phyloP scores from a whole-genome alignment of 1,140 invertebrate genomes.

The Papilio aristodemus region DNA sequence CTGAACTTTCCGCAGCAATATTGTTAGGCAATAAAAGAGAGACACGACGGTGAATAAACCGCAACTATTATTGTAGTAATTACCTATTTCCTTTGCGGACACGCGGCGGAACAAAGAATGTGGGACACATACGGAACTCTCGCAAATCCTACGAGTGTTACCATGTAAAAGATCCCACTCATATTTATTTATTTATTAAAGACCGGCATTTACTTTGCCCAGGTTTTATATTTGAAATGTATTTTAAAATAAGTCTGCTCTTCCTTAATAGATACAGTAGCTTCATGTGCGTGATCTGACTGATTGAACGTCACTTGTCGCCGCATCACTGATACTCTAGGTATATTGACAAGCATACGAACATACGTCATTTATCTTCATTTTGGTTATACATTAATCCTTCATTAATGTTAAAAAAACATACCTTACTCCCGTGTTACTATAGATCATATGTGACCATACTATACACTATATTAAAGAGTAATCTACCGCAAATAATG shows the following conservation, averaged over 20 bases:
- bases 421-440: too few species aligned
- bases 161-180: neutral
- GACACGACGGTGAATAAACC: neutral
- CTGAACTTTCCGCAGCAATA: neutral
- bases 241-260: neutral
- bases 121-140: neutral
- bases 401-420: too few species aligned
- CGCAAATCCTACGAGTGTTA: neutral
- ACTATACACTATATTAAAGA: too few species aligned
- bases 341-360: too few species aligned
- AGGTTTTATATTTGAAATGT: neutral
- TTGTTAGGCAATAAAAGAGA: neutral
- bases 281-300: too few species aligned
- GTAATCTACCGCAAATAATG: too few species aligned
- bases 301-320: too few species aligned
- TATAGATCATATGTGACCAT: too few species aligned
- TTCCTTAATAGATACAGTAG: too few species aligned
- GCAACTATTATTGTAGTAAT: neutral
- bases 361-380: too few species aligned
- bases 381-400: too few species aligned
- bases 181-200: neutral
- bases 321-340: too few species aligned
- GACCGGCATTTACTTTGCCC: neutral
- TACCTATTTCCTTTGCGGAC: conserved; percentile 20
- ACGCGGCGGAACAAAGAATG: conserved; percentile 18